Evolutionary conservation across 2,888 invertebrate genomes (phyloP).

Genomic region (Resseliella maxima): DNA sequence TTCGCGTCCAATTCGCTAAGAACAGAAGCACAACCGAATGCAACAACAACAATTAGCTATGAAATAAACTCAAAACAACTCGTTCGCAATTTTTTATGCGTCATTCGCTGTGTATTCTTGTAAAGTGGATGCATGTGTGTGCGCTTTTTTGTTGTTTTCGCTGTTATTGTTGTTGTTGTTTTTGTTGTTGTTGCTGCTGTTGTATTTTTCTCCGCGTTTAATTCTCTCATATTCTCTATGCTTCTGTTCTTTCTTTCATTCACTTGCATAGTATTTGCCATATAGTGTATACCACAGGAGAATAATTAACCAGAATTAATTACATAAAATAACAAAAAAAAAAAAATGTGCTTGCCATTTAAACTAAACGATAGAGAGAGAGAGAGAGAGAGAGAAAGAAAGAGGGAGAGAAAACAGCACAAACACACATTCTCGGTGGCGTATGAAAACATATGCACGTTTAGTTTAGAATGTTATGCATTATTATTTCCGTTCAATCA

Average conservation of each 20-base stretch:
- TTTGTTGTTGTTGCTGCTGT: not conserved
- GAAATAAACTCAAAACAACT: constrained; percentile 36
- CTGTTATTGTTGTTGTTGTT: not conserved
- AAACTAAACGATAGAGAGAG: not conserved
- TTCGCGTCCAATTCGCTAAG: not conserved
- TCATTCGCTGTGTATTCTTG: constrained; percentile 32
- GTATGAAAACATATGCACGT: constrained; percentile 24
- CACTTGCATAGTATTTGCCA: not conserved
- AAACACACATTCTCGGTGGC: not conserved
- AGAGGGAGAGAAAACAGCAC: not conserved
- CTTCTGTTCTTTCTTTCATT: not conserved
- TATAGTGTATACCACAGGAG: not conserved
- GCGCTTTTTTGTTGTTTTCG: not conserved
- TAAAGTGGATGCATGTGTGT: constrained; percentile 26
- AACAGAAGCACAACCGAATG: constrained; percentile 34
- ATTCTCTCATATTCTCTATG: not conserved
- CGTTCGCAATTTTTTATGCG: constrained; percentile 42
- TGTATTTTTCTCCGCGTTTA: not conserved
- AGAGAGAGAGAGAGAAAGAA: not conserved
- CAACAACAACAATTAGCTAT: constrained; percentile 33
- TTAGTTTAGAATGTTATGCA: not conserved
- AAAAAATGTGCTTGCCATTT: constrained; percentile 33
- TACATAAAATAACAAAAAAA: constrained; percentile 30
- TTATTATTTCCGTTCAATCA: constrained; percentile 41
- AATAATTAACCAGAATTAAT: constrained; percentile 47